These are phyloP conservation scores for Aphis gossypii DNA, from an alignment of 1,140 invertebrate genomes.

Conservation along the genomic window DNA sequence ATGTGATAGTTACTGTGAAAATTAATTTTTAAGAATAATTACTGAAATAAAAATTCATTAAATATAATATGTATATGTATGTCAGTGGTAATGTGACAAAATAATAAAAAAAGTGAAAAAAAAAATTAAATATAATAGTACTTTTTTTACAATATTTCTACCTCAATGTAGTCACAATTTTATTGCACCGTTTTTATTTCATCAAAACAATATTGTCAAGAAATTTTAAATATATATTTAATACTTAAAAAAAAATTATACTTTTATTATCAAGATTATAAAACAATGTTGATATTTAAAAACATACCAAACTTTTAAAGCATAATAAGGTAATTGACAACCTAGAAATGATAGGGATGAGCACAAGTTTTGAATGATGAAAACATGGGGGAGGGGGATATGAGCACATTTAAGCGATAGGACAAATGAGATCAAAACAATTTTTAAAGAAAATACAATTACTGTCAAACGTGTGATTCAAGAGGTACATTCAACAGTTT, in stretches of 20 bases:
- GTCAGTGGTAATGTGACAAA: constrained; percentile 52
- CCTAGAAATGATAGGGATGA: constrained; percentile 40
- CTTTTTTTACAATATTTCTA: constrained; percentile 43
- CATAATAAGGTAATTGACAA: constrained; percentile 51
- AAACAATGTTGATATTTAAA: constrained; percentile 24
- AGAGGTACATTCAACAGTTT: constrained; percentile 59
- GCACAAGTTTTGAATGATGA: constrained; percentile 37
- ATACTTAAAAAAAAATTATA: constrained; percentile 35
- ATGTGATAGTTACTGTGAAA: constrained; percentile 54
- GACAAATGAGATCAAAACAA: constrained; percentile 52
- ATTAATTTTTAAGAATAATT: constrained; percentile 28
- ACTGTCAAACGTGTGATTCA: constrained; percentile 61
- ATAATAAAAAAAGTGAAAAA: constrained; percentile 26
- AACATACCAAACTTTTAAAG: constrained; percentile 29
- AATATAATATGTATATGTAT: constrained; percentile 25
- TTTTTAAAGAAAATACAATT: constrained; percentile 42
- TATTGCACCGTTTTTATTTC: constrained; percentile 51
- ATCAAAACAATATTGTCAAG: constrained; percentile 43
- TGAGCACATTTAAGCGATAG: constrained; percentile 52
- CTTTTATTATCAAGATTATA: neutral
- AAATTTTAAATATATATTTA: constrained; percentile 17
- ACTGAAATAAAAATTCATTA: neutral
- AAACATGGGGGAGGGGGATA: neutral
- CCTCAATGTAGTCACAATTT: constrained; percentile 42
- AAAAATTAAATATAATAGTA: constrained; percentile 46